These are phyloP conservation scores for Mylabris phalerata DNA, from an alignment of 1,140 invertebrate genomes.

Conservation along the genomic window DNA sequence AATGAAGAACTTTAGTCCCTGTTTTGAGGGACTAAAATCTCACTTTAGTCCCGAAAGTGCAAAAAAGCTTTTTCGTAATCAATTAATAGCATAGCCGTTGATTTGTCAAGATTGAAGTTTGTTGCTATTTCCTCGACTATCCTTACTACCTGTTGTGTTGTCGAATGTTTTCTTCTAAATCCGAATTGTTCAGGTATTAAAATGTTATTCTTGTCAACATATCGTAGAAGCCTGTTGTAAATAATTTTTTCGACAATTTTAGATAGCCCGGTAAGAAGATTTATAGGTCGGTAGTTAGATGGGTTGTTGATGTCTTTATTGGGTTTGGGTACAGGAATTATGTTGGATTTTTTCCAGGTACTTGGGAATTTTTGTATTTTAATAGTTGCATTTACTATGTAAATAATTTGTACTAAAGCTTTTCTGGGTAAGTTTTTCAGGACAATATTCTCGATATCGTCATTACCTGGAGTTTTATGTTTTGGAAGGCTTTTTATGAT, in stretches of 20 bases:
- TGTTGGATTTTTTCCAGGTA: conserved; percentile 36
- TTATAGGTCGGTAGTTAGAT: conserved; percentile 22
- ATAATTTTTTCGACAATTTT: conserved; percentile 30
- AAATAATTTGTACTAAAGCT: too few species aligned
- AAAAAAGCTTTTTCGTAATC: conserved; percentile 33
- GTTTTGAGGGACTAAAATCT: too few species aligned
- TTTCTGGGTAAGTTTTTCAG: too few species aligned
- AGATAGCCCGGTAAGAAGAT: conserved; percentile 19
- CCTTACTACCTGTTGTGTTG: neutral
- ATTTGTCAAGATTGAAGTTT: neutral
- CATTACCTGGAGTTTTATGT: too few species aligned
- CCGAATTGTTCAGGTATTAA: conserved; percentile 12
- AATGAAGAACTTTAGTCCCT: too few species aligned
- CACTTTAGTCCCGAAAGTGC: too few species aligned
- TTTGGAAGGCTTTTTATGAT: too few species aligned
- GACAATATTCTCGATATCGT: too few species aligned
- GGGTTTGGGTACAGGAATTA: conserved; percentile 39
- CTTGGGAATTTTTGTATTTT: conserved; percentile 33
- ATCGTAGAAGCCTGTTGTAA: neutral
- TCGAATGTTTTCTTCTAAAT: neutral
- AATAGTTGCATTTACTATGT: too few species aligned
- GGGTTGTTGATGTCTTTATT: conserved; percentile 21
- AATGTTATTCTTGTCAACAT: neutral
- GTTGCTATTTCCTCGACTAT: neutral
- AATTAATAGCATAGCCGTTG: neutral